phyloP scores from a whole-genome alignment of 2,113 vertebrate species.

The Galemys pyrenaicus region DNA sequence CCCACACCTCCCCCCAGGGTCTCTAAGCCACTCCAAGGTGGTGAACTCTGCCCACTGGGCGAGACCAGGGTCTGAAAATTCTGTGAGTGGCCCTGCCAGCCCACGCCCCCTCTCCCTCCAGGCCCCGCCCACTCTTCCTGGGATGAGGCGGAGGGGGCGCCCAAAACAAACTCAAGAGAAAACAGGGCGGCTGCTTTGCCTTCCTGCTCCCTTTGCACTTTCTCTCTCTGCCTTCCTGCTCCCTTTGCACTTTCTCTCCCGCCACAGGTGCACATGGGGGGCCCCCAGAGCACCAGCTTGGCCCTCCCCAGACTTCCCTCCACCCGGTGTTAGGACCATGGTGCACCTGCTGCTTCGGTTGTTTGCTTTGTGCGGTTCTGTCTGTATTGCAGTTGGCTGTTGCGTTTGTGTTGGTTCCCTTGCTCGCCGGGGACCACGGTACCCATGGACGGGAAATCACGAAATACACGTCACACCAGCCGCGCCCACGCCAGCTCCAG shows the following conservation, averaged over 20 bases:
- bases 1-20: background rate
- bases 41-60: background rate
- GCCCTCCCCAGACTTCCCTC: background rate
- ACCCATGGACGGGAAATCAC: conserved; percentile 69
- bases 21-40: background rate
- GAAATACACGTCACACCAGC: background rate
- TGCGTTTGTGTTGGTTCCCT: background rate
- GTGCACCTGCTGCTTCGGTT: no score
- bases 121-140: background rate
- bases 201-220: background rate
- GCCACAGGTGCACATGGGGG: accelerated
- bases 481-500: conserved; percentile 50
- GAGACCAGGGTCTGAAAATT: background rate
- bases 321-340: background rate
- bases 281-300: accelerated
- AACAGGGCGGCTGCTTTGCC: background rate
- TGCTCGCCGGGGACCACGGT: background rate
- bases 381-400: conserved; percentile 29
- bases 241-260: background rate
- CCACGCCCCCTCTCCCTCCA: background rate
- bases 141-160: background rate
- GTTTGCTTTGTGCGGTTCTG: background rate
- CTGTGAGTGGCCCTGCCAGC: background rate
- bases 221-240: background rate
- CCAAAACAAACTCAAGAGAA: background rate